A percentile compares a stretch with the other conserved stretches of the same genome.
Evolutionary conservation across 2,797 vertebrate genomes (phyloP).

Genomic region (Sardinella longiceps): DNA sequence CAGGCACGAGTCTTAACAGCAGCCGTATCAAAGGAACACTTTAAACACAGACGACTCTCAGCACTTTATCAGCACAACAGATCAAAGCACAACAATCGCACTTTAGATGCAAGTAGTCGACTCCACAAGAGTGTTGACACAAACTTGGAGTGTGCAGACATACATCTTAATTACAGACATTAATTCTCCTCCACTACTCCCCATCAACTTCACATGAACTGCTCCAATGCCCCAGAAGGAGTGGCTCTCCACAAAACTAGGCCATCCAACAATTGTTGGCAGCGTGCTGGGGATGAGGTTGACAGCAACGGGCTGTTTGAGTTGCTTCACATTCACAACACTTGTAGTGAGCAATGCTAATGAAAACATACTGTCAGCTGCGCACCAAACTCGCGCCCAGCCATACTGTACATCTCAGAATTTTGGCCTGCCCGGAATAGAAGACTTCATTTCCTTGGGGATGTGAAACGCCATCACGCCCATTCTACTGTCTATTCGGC

Average conservation of each 20-base stretch:
- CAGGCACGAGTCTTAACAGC: background rate
- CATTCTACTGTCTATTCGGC: background rate
- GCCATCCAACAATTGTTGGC: constrained; percentile 34
- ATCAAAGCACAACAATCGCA: background rate
- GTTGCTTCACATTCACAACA: constrained; percentile 28
- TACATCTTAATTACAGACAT: constrained; percentile 18
- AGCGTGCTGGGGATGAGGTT: constrained; percentile 13
- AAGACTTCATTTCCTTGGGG: constrained; percentile 25
- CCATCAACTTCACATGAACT: constrained; percentile 24
- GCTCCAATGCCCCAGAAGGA: background rate
- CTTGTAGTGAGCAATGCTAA: background rate
- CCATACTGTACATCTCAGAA: background rate
- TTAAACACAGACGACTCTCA: background rate
- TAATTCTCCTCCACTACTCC: background rate
- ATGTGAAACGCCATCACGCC: constrained; percentile 25
- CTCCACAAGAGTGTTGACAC: background rate
- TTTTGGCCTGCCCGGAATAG: background rate
- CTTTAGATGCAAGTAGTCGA: background rate
- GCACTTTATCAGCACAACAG: background rate
- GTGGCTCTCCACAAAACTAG: constrained; percentile 32
- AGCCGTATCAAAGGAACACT: constrained; percentile 6
- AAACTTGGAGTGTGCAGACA: constrained; percentile 6
- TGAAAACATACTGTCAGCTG: constrained; percentile 35
- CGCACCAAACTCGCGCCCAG: background rate
- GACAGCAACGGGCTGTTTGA: constrained; percentile 31